Evolutionary conservation across 2,888 invertebrate genomes (phyloP).

Genomic region (Pegoplata infirma): DNA sequence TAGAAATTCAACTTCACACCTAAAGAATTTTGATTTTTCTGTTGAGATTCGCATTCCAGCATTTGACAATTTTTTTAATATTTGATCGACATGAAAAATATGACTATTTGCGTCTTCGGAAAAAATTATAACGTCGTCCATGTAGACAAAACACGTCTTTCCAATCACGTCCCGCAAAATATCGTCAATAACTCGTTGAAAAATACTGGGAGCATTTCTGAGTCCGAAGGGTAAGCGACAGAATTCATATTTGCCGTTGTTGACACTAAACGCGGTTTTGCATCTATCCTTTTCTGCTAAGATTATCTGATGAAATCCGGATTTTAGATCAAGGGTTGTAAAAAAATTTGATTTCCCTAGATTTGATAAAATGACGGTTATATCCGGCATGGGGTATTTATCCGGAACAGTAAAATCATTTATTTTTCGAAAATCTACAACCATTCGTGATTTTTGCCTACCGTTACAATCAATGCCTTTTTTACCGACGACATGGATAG

Average conservation of each 20-base stretch:
- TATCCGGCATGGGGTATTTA: slow-evolving; percentile 44
- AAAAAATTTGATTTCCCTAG: slow-evolving; percentile 34
- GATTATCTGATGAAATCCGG: slow-evolving; percentile 54
- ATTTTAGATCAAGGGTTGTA: slow-evolving; percentile 41
- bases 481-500: slow-evolving; percentile 44
- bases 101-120: too few relatives aligned
- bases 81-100: not conserved
- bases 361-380: slow-evolving; percentile 31
- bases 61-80: not conserved
- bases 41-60: not conserved
- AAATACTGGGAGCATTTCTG: not conserved
- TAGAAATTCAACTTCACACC: not conserved
- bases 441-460: slow-evolving; percentile 27
- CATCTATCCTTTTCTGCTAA: slow-evolving; percentile 16
- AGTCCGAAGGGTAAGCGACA: not conserved
- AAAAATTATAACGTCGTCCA: slow-evolving; percentile 7
- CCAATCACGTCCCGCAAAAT: not conserved
- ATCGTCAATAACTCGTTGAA: not conserved
- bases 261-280: not conserved
- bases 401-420: slow-evolving; percentile 37
- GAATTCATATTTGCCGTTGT: not conserved
- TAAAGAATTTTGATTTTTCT: slow-evolving; percentile 7
- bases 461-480: slow-evolving; percentile 36
- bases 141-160: not conserved
- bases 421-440: slow-evolving; percentile 44